Conservation (phyloP, 2,888 invertebrate genomes). For the Augiades crinisus region DNA sequence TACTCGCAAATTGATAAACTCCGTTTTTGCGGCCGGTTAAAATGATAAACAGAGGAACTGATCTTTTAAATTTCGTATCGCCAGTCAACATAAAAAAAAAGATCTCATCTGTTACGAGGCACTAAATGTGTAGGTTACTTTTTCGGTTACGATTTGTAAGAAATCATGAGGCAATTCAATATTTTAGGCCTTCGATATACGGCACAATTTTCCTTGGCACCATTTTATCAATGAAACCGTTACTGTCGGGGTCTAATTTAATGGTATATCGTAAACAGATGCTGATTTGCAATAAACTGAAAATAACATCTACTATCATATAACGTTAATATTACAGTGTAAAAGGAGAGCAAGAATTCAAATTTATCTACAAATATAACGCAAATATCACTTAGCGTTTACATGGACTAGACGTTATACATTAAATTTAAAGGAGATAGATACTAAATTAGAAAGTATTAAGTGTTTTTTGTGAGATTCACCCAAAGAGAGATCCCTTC, state of each 20-base stretch:
- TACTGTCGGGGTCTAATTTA: constrained; percentile 13
- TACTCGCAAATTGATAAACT: too few relatives aligned
- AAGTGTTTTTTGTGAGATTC: too few relatives aligned
- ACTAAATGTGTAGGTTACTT: constrained; percentile 11
- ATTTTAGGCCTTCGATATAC: constrained; percentile 5
- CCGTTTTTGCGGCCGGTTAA: too few relatives aligned
- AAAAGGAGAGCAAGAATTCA: too few relatives aligned
- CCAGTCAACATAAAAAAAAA: constrained; percentile 15
- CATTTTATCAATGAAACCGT: constrained; percentile 6
- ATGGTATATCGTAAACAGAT: constrained; percentile 17
- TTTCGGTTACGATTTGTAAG: constrained; percentile 7
- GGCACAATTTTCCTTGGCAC: background rate
- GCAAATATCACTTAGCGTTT: too few relatives aligned
- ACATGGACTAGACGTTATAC: too few relatives aligned
- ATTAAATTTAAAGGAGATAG: too few relatives aligned
- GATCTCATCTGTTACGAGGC: constrained; percentile 16
- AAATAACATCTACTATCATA: constrained; percentile 5
- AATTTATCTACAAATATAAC: too few relatives aligned
- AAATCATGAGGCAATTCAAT: background rate
- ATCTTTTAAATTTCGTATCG: constrained; percentile 16
- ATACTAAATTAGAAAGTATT: too few relatives aligned
- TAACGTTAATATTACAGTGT: too few relatives aligned
- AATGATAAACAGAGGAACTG: too few relatives aligned
- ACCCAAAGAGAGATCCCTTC: too few relatives aligned
- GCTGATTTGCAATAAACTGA: constrained; percentile 11